Evolutionary conservation across 2,888 invertebrate species (phyloP), one percentile per base, ranked within the genome.

Genomic region (Linhomoeus sp.): DNA sequence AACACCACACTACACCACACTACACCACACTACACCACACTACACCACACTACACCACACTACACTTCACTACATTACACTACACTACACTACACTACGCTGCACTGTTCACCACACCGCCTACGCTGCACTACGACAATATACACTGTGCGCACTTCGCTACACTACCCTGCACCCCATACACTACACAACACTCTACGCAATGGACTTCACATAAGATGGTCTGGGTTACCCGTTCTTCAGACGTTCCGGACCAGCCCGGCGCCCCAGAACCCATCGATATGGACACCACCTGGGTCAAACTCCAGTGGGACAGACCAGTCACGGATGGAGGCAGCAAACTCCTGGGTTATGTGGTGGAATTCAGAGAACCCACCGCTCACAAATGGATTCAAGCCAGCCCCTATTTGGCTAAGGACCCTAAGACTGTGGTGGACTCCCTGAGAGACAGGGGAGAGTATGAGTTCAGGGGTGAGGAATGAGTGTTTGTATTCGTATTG

Each of bases 321-420:
- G 71, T 77, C 29, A 81, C 79, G 43, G 94, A 97, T 70, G 94
- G 94, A 47, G 94, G 94, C 33, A 83, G 88, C 12, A 79, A 86
- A 50, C 84, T 94, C 51, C 85, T 80, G 66, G 88, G 88, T 1
- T 90, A 90, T 68, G 78, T 83, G 57, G 69, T 92, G 45, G 82
- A 86, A 70, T 80, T 84, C 72, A 81, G 81, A 62, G 78, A 77
- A 53, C 83, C 85, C 67, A 78, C 60, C 19, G 60, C 62, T 35
- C 60, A 59, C 44, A 59, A 79, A 46, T 94, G 92, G 92, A 76
- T 77, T 55, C 68, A 73, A 29, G 79, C 80, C 40, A 87, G 84
- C 59, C 87, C 87, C 56, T 85, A 81, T 58, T 74, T 90, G 1
- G 79, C 86, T 57, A 87, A 86, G 65, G 88, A 88, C 54, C 81